Evolutionary conservation across 2,797 vertebrate species (phyloP).

Genomic region (Anguilla obscura): DNA sequence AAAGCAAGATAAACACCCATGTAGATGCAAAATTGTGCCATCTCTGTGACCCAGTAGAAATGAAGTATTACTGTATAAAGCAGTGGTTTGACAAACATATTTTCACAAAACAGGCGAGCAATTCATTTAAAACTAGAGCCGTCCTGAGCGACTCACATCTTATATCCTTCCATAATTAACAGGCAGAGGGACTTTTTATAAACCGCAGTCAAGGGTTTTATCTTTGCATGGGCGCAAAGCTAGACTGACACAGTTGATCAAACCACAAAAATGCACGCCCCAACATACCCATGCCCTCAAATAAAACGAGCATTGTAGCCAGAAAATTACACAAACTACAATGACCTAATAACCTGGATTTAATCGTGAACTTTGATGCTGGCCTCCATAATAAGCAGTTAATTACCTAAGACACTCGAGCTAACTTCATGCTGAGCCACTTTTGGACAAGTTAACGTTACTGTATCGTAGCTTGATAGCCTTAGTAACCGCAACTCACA

Average conservation of each 20-base stretch:
- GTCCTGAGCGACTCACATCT: not conserved
- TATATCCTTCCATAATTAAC: not conserved
- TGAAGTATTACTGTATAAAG: not conserved
- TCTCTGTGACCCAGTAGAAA: not conserved
- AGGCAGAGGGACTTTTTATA: not conserved
- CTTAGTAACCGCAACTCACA: not conserved
- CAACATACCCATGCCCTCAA: not conserved
- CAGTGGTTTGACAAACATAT: not conserved
- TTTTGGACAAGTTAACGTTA: not conserved
- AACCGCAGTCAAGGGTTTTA: not conserved
- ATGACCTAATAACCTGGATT: conserved; percentile 19
- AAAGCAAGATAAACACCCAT: not conserved
- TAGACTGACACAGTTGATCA: not conserved
- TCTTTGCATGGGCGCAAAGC: not conserved
- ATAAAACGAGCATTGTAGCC: not conserved
- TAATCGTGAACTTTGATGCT: not conserved
- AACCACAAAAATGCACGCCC: not conserved
- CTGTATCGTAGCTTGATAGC: not conserved
- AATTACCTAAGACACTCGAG: not conserved
- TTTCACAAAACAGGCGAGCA: not conserved
- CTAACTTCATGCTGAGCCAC: not conserved
- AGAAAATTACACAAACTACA: not conserved
- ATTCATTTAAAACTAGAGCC: not conserved
- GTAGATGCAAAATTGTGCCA: not conserved
- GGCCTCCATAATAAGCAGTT: not conserved